Percentiles rank a stretch among this genome's conserved stretches.
Evolutionary conservation across 1,140 invertebrate genomes (phyloP).

Genomic region (Aricia agestis): DNA sequence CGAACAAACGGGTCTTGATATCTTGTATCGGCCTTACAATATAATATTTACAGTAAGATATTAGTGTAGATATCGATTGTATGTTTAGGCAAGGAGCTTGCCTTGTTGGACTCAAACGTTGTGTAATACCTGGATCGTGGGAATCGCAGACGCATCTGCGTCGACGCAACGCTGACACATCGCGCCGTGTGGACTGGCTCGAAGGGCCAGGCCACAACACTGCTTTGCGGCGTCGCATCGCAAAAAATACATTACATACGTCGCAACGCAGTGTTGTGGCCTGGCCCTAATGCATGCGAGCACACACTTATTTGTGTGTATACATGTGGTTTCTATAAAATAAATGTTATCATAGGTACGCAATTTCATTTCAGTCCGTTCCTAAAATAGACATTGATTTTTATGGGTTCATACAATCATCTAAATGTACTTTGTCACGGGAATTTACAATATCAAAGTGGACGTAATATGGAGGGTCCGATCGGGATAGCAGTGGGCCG

Average conservation of each 20-base stretch:
- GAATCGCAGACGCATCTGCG: too few species aligned
- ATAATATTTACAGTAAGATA: neutral
- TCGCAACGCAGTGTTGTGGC: too few species aligned
- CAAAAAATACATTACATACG: too few species aligned
- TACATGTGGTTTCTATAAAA: too few species aligned
- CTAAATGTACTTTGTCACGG: conserved; percentile 7
- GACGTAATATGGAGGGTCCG: conserved; percentile 16
- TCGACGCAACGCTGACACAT: too few species aligned
- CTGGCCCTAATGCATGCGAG: too few species aligned
- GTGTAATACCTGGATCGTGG: too few species aligned
- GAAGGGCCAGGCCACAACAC: too few species aligned
- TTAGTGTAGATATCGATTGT: neutral
- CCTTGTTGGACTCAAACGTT: neutral
- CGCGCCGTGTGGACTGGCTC: too few species aligned
- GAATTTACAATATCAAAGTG: conserved; percentile 11
- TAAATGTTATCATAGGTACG: too few species aligned
- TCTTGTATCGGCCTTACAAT: neutral
- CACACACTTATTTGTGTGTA: too few species aligned
- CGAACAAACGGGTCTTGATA: neutral
- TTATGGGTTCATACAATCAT: conserved; percentile 8
- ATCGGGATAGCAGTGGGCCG: conserved; percentile 21
- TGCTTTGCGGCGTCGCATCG: too few species aligned
- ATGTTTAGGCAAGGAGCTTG: neutral
- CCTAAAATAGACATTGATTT: neutral
- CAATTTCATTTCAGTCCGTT: neutral